These are phyloP conservation scores for Phyllotreta striolata DNA, from an alignment of 2,888 invertebrate species.

Conservation along the genomic window DNA sequence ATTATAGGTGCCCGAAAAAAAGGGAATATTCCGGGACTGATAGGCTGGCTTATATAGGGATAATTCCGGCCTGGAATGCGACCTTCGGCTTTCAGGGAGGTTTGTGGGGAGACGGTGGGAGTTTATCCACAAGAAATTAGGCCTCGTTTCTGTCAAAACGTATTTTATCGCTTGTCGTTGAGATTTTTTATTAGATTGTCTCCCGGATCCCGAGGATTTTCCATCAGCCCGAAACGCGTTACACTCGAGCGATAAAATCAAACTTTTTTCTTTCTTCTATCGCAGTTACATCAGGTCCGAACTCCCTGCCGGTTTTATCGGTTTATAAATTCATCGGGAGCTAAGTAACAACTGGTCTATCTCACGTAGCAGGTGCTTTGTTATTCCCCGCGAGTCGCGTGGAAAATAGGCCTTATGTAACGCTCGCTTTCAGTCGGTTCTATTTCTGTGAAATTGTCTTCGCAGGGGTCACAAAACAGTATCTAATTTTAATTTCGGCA, in stretches of 20 bases:
- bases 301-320: neutral
- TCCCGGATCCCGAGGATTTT: neutral
- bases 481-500: constrained; percentile 4
- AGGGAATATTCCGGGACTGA: constrained; percentile 3
- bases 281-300: no score
- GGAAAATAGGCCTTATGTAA: constrained; percentile 7
- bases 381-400: constrained; percentile 16
- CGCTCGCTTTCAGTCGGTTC: constrained; percentile 1
- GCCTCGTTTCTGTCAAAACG: constrained; percentile 17
- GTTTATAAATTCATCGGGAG: neutral
- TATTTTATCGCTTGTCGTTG: constrained; percentile 7
- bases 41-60: neutral
- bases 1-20: neutral
- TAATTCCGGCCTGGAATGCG: constrained; percentile 21
- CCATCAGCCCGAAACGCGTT: neutral
- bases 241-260: neutral
- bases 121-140: constrained; percentile 13
- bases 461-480: constrained; percentile 8
- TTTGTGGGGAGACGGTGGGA: constrained; percentile 15
- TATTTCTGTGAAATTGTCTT: constrained; percentile 11
- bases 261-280: no score
- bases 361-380: constrained; percentile 25
- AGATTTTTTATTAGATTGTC: constrained; percentile 7
- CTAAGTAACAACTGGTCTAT: constrained; percentile 21
- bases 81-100: constrained; percentile 22